Evolutionary conservation across 2,888 invertebrate genomes (phyloP), one percentile per base, ranked within the genome.

Genomic region (Cephonodes hylas): DNA sequence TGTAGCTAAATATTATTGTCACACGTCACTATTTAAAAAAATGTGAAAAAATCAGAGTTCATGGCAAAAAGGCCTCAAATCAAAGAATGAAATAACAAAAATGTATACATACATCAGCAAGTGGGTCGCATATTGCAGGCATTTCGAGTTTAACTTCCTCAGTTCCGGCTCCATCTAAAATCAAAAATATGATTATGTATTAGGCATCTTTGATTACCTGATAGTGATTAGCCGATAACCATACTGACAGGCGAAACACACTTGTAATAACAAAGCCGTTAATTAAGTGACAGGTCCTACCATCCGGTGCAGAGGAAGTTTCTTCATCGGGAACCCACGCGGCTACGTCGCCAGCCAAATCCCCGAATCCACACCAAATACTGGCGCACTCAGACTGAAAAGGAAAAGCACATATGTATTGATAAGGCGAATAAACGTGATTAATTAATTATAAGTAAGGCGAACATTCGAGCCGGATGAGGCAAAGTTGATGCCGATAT

Each of bases 1-100:
- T 86, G 71, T 20, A 68, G 69, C 38, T n/a, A 38, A n/a, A 38
- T 13, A 38, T 13, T 38, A 38, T n/a, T 38, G n/a, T 38, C 38
- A 38, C 2, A n/a, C 13, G n/a, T 38, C 4, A n/a, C 3, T n/a
- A n/a, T n/a, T n/a, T n/a, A n/a, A n/a, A n/a, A n/a, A n/a, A n/a
- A n/a, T n/a, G n/a, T n/a, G n/a, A n/a, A n/a, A n/a, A n/a, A n/a
- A n/a, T 31, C 31, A 31, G 38, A 38, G 10, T 38, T 13, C 3
- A 13, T 3, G n/a, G n/a, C n/a, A n/a, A n/a, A 38, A 38, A 3
- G 4, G 5, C 5, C 3, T 10, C 10, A 38, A 38, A 4, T 13
- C 38, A 38, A 38, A 38, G 38, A 38, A n/a, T 10, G 8, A n/a
- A 38, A 38, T 48, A 62, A 42, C 20, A 48, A 25, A 62, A 20